A percentile compares a stretch with the other conserved stretches of the same genome.
Evolutionary conservation across 2,113 vertebrate genomes (phyloP).

Genomic region (Hemichromis elongatus): DNA sequence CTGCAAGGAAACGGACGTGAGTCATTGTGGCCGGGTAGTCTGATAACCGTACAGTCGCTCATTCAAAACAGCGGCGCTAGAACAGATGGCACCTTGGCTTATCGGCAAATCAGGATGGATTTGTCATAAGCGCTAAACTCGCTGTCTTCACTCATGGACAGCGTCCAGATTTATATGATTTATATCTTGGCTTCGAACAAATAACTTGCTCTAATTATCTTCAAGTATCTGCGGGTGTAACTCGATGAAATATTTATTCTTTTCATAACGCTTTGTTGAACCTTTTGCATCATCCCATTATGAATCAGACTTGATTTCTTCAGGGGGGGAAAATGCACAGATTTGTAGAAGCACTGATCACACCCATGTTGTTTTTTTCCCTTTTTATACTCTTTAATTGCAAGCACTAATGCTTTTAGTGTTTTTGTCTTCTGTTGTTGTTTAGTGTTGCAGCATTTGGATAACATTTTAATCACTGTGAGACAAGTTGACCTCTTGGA

Average conservation of each 20-base stretch:
- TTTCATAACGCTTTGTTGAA: neutral
- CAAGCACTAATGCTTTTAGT: neutral
- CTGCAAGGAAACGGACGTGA: slow-evolving; percentile 53
- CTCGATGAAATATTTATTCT: neutral
- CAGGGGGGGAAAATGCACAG: neutral
- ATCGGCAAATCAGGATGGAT: neutral
- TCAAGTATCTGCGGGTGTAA: neutral
- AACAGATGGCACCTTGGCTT: slow-evolving; percentile 18
- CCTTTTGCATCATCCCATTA: neutral
- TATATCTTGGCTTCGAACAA: neutral
- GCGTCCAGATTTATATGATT: neutral
- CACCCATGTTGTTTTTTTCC: fast-evolving
- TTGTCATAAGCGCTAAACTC: neutral
- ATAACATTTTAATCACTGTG: neutral
- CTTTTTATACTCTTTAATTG: neutral
- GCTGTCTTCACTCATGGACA: neutral
- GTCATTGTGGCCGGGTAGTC: slow-evolving; percentile 34
- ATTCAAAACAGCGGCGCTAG: neutral
- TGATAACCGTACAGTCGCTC: slow-evolving; percentile 23
- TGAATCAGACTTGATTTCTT: neutral
- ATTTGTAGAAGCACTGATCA: neutral
- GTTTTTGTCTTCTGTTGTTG: neutral
- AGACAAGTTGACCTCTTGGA: neutral
- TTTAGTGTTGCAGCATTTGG: no score
- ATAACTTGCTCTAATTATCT: neutral